Evolutionary conservation across 1,140 invertebrate genomes (phyloP).

Genomic region (Ooceraea biroi): DNA sequence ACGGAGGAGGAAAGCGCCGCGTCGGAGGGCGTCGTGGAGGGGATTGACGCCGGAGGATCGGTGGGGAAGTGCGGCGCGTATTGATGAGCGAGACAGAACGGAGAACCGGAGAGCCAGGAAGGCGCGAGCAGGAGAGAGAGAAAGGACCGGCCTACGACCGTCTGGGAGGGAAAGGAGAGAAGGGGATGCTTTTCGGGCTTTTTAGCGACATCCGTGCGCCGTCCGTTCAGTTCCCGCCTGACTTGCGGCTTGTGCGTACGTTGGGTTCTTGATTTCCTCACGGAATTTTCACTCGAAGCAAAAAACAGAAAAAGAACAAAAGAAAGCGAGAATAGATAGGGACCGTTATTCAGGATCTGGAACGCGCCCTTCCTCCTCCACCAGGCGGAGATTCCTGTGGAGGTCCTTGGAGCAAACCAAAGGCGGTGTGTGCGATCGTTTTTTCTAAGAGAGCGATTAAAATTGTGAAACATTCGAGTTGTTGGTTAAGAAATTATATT

Average conservation of each 20-base stretch:
- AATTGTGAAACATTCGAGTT: no score
- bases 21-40: background rate
- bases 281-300: background rate
- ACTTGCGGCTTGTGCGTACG: background rate
- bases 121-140: background rate
- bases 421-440: no score
- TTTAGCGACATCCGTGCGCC: conserved; percentile 49
- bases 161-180: background rate
- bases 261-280: background rate
- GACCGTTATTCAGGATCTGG: conserved; percentile 18
- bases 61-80: conserved; percentile 1
- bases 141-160: background rate
- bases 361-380: background rate
- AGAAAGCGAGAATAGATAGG: background rate
- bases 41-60: no score
- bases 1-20: conserved; percentile 7
- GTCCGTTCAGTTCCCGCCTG: conserved; percentile 28
- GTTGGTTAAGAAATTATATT: no score
- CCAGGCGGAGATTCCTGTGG: background rate
- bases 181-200: conserved; percentile 39
- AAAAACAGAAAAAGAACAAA: background rate
- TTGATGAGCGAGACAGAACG: conserved; percentile 14
- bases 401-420: background rate
- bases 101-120: background rate
- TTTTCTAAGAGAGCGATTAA: no score